Percentiles rank a stretch among this genome's conserved stretches.
These are phyloP conservation scores for Mactra quadrangularis DNA, from an alignment of 1,140 invertebrate species.

Conservation along the genomic window DNA sequence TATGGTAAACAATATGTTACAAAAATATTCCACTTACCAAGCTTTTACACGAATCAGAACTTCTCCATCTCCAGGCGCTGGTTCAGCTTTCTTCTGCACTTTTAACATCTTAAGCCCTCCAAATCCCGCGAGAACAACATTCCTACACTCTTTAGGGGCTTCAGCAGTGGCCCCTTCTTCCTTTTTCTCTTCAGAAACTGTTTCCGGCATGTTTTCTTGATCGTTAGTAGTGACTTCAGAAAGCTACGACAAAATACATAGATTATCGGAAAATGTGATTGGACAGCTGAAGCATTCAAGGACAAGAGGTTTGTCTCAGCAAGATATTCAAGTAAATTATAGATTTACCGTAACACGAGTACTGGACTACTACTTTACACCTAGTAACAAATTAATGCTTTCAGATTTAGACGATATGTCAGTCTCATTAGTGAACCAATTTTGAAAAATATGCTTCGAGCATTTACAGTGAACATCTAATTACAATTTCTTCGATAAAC, in stretches of 20 bases:
- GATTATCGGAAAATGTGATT: constrained; percentile 53
- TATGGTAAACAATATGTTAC: constrained; percentile 62
- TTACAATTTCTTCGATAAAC: too few relatives aligned
- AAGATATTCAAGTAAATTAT: constrained; percentile 11
- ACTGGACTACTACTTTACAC: too few relatives aligned
- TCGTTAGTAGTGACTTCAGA: constrained; percentile 13
- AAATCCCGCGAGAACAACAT: constrained; percentile 91
- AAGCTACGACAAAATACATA: constrained; percentile 25
- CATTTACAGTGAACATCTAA: too few relatives aligned
- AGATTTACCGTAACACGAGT: too few relatives aligned
- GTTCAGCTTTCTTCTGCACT: constrained; percentile 91
- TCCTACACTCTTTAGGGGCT: constrained; percentile 90
- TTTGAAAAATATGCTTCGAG: too few relatives aligned
- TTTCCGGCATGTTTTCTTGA: constrained; percentile 49
- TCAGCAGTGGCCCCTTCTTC: constrained; percentile 22
- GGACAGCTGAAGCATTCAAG: constrained; percentile 23
- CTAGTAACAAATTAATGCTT: too few relatives aligned
- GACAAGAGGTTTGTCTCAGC: constrained; percentile 11
- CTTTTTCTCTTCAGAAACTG: constrained; percentile 37
- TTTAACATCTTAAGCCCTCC: constrained; percentile 93
- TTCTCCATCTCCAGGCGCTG: constrained; percentile 89
- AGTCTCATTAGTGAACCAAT: too few relatives aligned
- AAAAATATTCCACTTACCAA: constrained; percentile 88
- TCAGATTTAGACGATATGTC: too few relatives aligned
- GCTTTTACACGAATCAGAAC: constrained; percentile 93